Conservation (phyloP, 2,113 vertebrate genomes). For the Trogon melanurus region DNA sequence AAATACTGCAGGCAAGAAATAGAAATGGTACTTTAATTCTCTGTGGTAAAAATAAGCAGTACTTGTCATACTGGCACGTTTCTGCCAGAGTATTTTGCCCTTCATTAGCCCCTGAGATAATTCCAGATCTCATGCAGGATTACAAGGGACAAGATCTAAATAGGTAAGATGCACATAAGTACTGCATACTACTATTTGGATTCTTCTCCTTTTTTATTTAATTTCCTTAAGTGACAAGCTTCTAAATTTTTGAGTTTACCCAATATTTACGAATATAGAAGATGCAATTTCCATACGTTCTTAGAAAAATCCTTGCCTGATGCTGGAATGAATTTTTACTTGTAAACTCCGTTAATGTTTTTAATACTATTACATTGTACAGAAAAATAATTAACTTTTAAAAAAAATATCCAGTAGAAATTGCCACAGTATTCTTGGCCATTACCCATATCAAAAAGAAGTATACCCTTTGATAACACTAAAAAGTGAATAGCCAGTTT, state of each 20-base stretch:
- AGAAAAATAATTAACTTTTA: not conserved
- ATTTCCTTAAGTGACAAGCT: not conserved
- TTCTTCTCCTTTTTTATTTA: not conserved
- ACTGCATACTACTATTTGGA: not conserved
- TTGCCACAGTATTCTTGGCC: not conserved
- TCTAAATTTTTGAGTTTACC: not conserved
- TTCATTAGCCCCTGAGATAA: constrained; percentile 37
- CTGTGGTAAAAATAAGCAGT: not conserved
- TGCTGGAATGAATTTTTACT: not conserved
- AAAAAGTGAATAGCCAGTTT: not conserved
- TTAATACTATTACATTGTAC: not conserved
- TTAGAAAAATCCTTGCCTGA: not conserved
- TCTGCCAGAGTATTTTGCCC: not conserved
- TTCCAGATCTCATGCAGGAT: constrained; percentile 18
- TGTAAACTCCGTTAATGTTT: not conserved
- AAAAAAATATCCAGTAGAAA: not conserved
- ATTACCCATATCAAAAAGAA: not conserved
- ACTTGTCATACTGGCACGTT: not conserved
- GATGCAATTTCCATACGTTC: not conserved
- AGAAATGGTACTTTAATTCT: not conserved
- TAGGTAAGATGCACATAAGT: not conserved
- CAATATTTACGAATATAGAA: not conserved
- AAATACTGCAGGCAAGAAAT: constrained; percentile 30
- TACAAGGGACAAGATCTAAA: not conserved
- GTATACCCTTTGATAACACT: not conserved